Base-by-base conservation (phyloP, 2,888 invertebrate species). In the Phrixothrix hirtus region DNA sequence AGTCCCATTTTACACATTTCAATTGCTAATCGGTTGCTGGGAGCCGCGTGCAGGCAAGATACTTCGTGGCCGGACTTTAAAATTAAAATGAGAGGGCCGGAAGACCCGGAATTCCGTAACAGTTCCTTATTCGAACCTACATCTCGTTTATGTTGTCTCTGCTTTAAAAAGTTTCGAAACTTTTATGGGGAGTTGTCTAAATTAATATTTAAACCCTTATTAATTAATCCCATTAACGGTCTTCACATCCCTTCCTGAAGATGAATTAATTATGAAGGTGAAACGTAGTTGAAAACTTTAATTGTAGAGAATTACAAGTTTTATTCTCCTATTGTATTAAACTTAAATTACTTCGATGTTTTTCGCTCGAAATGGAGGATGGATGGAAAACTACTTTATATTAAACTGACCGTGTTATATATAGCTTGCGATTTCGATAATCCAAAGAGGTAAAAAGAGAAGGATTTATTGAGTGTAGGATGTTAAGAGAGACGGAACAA, bases 1-100 rank as follows among this genome's bases (percentile, higher is more conserved):
- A 68, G 65, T 67, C 66, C 69, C 67, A 69, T 70, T 71, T 70
- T 66, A 68, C 68, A 68, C 68, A 71, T 71, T 71, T 69, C 70
- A 69, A 68, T 69, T 71, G 71, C 69, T 70, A 70, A 71, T 71
- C 66, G 65, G 39, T 27, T 32, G 50, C 39, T 39, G 34, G 45
- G 48, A 44, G 38, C 42, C 41, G 53, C 45, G 43, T 42, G 54
- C 47, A 45, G 42, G 48, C 49, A 47, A 34, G 55, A 48, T 36
- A 48, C 48, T 48, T 48, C 41, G 48, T 49, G 49, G 49, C 42
- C 37, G 49, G 43, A 49, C 49, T 49, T 42, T 49, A 27, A 49
- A 49, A 49, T 49, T 42, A 44, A 32, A 27, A 44, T 44, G 36
- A 44, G 44, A 26, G 5, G 13, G 25, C 27, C 43, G 34, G 34